phyloP scores from a whole-genome alignment of 2,113 vertebrate species.

The Dasypus novemcinctus region DNA sequence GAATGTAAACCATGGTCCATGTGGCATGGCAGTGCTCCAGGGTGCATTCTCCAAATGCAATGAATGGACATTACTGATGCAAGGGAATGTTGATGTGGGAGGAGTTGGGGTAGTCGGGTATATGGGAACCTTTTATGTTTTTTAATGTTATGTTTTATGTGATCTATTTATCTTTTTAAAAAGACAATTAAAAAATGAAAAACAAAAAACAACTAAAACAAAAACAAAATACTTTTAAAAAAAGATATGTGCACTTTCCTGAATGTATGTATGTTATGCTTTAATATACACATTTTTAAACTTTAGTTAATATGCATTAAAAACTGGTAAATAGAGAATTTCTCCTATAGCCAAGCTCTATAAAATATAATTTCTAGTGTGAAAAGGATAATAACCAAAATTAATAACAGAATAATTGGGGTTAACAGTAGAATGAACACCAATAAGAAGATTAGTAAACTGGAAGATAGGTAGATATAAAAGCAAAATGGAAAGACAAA shows the following conservation, averaged over 20 bases:
- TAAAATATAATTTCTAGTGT: background rate
- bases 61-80: too few species aligned
- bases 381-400: background rate
- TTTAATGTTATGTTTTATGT: too few species aligned
- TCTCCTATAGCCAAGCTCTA: background rate
- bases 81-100: too few species aligned
- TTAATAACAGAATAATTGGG: background rate
- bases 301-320: background rate
- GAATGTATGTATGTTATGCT: background rate
- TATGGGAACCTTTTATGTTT: too few species aligned
- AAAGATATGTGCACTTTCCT: background rate
- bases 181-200: too few species aligned
- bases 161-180: too few species aligned
- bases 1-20: too few species aligned
- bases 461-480: background rate
- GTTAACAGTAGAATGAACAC: background rate
- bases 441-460: background rate
- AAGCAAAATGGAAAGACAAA: background rate
- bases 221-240: too few species aligned
- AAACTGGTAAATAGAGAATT: background rate
- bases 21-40: too few species aligned
- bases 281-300: background rate
- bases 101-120: too few species aligned
- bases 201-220: too few species aligned
- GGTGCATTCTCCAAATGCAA: too few species aligned